Evolutionary conservation across 2,797 vertebrate species (phyloP).

Genomic region (Phylloscopus collybita): DNA sequence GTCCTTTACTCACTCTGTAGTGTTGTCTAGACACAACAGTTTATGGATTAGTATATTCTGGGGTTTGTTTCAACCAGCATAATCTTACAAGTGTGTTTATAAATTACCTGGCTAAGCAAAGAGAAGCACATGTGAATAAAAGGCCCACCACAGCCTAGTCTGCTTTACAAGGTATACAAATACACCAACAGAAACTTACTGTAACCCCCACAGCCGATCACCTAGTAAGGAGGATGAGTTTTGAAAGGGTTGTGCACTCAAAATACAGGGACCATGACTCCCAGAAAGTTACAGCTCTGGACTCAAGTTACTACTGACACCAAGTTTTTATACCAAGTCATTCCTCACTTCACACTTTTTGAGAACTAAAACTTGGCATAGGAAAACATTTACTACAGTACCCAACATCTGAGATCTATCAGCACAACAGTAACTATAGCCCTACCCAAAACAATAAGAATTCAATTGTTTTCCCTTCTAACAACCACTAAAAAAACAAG

Average conservation of each 20-base stretch:
- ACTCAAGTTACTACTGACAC: neutral
- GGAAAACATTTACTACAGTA: neutral
- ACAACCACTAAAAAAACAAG: neutral
- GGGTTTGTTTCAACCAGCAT: neutral
- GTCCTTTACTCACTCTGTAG: neutral
- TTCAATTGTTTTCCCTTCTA: neutral
- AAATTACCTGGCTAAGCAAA: neutral
- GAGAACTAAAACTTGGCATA: neutral
- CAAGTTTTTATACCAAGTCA: neutral
- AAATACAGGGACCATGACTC: neutral
- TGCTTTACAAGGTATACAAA: neutral
- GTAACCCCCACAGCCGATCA: neutral
- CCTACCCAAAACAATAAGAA: neutral
- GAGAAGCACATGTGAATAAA: neutral
- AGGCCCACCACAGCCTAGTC: neutral
- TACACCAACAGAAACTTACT: neutral
- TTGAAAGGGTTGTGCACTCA: neutral
- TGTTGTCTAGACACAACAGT: neutral
- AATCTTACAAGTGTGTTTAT: neutral
- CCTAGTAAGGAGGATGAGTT: neutral
- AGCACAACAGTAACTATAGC: neutral
- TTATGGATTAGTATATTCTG: neutral
- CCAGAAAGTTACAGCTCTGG: neutral
- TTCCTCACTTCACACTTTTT: neutral
- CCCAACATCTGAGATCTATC: neutral